Evolutionary conservation across 2,888 invertebrate species (phyloP).

Genomic region (Drosophila colorata): DNA sequence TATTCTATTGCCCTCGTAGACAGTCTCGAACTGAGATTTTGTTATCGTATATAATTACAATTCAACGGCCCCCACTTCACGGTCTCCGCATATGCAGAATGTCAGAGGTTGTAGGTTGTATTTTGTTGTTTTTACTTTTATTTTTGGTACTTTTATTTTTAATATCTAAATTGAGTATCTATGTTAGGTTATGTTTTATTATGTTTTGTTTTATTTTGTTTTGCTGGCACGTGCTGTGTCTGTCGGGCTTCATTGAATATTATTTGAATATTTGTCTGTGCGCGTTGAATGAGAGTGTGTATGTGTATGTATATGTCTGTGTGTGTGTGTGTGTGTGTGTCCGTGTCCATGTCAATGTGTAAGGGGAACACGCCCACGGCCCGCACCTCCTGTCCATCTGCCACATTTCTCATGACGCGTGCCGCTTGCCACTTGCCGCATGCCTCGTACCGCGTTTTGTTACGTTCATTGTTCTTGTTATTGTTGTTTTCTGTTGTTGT

Average conservation of each 20-base stretch:
- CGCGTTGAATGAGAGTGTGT: neutral
- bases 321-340: neutral
- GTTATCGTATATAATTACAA: conserved; percentile 2
- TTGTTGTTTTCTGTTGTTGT: conserved; percentile 13
- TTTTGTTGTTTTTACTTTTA: neutral
- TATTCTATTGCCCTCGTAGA: neutral
- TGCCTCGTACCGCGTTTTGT: conserved; percentile 33
- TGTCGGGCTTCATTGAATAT: conserved; percentile 52
- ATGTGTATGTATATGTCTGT: neutral
- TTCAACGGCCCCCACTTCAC: neutral
- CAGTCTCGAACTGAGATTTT: neutral
- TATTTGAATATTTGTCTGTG: conserved; percentile 42
- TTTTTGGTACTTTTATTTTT: conserved; percentile 14
- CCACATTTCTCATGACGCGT: conserved; percentile 61
- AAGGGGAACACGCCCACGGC: conserved; percentile 3
- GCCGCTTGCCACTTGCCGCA: conserved; percentile 30
- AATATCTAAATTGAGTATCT: conserved; percentile 33
- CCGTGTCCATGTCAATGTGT: conserved; percentile 13
- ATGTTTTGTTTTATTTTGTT: conserved; percentile 36
- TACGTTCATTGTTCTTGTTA: conserved; percentile 36
- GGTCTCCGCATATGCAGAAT: conserved; percentile 2
- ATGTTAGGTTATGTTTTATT: conserved; percentile 7
- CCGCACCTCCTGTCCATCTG: conserved; percentile 51
- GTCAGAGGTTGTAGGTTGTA: conserved; percentile 18
- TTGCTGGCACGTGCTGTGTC: conserved; percentile 31